These are phyloP conservation scores for Bradypus variegatus DNA, from an alignment of 2,797 vertebrate genomes.

Conservation along the genomic window DNA sequence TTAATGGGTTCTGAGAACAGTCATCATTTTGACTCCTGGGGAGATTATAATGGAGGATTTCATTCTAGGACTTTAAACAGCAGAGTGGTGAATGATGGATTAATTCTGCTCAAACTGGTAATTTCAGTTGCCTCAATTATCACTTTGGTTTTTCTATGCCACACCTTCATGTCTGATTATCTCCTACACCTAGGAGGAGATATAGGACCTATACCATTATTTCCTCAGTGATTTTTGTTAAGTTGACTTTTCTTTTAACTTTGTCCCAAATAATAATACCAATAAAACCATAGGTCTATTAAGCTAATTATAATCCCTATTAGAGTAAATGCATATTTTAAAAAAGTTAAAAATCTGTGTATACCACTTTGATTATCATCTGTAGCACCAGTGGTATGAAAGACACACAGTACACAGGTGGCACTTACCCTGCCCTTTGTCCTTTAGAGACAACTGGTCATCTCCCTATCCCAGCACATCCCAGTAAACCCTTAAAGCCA, in stretches of 20 bases:
- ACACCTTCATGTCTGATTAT: neutral
- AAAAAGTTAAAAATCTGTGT: neutral
- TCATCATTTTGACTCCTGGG: neutral
- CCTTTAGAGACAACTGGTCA: neutral
- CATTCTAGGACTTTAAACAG: constrained; percentile 12
- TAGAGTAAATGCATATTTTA: neutral
- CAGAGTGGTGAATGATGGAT: neutral
- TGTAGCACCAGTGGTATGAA: neutral
- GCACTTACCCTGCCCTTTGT: neutral
- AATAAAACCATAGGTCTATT: neutral
- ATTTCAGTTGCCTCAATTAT: neutral
- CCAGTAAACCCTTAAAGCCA: neutral
- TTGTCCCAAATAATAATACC: neutral
- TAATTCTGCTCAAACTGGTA: neutral
- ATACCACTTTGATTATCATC: neutral
- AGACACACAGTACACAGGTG: neutral
- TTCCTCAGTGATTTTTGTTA: neutral
- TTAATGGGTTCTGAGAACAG: neutral
- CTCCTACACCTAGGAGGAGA: neutral
- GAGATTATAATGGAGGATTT: neutral
- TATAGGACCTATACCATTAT: neutral
- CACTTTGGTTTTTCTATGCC: neutral
- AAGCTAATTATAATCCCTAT: neutral
- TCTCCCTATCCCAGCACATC: neutral
- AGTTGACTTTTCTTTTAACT: neutral